Percentiles rank a stretch among this genome's conserved stretches.
Conservation (phyloP, 2,888 invertebrate species). For the Congeria kusceri region DNA sequence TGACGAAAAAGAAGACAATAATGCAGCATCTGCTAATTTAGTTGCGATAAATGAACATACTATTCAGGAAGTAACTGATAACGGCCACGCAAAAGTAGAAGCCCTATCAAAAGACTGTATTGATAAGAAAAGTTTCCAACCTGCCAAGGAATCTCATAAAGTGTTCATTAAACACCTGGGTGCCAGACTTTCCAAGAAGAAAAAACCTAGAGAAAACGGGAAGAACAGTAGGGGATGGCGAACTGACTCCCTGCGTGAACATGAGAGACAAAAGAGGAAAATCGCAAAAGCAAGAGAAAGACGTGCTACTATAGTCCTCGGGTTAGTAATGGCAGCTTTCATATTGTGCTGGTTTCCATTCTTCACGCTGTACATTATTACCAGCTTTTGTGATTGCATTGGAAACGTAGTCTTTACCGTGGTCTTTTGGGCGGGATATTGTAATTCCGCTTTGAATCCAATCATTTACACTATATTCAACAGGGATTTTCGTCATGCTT, state of each 20-base stretch:
- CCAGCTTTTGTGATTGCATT: slow-evolving; percentile 83
- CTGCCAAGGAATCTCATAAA: too few relatives aligned
- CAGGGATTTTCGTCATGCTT: slow-evolving; percentile 98
- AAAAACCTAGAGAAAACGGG: slow-evolving; percentile 24
- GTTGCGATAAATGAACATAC: neutral
- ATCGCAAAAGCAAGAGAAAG: slow-evolving; percentile 98
- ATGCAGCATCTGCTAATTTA: too few relatives aligned
- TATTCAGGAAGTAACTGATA: neutral
- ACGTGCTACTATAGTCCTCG: slow-evolving; percentile 97
- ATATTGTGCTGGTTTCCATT: slow-evolving; percentile 99
- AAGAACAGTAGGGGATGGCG: slow-evolving; percentile 61
- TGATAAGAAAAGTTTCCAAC: neutral
- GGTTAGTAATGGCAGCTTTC: slow-evolving; percentile 99
- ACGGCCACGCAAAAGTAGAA: neutral
- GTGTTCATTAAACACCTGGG: neutral
- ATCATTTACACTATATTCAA: slow-evolving; percentile 98
- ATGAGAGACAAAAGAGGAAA: slow-evolving; percentile 96
- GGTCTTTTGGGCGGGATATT: slow-evolving; percentile 98
- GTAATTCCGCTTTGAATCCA: slow-evolving; percentile 98
- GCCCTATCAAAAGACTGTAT: slow-evolving; percentile 4
- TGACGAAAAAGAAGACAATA: too few relatives aligned
- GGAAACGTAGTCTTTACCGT: slow-evolving; percentile 89
- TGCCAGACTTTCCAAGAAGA: slow-evolving; percentile 4
- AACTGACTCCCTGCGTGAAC: slow-evolving; percentile 88
- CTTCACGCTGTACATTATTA: slow-evolving; percentile 89